phyloP scores from a whole-genome alignment of 2,113 vertebrate species.

The Oceanites oceanicus region DNA sequence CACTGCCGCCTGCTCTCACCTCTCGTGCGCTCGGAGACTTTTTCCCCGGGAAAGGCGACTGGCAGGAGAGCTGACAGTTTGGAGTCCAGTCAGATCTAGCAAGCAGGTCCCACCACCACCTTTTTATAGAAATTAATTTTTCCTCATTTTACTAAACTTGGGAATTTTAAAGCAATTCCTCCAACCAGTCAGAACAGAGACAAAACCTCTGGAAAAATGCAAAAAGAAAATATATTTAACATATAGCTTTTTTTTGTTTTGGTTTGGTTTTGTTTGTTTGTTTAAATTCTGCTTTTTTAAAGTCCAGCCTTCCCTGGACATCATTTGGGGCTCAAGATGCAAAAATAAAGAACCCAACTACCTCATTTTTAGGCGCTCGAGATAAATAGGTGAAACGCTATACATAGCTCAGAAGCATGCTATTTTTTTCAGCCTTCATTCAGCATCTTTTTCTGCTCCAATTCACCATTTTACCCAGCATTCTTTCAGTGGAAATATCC shows the following conservation, averaged over 20 bases:
- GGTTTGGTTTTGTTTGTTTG: neutral
- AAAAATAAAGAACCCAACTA: neutral
- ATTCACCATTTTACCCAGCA: slow-evolving; percentile 33
- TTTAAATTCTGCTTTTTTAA: neutral
- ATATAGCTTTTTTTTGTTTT: neutral
- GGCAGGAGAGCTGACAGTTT: neutral
- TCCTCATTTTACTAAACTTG: neutral
- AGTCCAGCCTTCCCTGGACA: neutral
- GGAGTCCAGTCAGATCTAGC: neutral
- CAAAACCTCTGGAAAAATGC: neutral
- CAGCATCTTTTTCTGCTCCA: slow-evolving; percentile 36
- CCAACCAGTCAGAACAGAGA: neutral
- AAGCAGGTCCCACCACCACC: neutral
- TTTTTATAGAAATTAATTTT: neutral
- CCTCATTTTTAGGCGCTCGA: neutral
- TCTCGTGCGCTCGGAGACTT: neutral
- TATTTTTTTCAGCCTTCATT: slow-evolving; percentile 8
- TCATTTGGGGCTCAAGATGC: neutral
- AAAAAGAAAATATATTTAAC: neutral
- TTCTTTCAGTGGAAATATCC: neutral
- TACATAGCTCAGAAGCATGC: neutral
- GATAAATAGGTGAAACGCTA: neutral
- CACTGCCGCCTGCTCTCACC: neutral
- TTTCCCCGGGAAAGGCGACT: neutral
- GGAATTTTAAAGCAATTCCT: neutral